These are phyloP conservation scores for Sitodiplosis mosellana DNA, from an alignment of 1,140 invertebrate species.

Conservation along the genomic window DNA sequence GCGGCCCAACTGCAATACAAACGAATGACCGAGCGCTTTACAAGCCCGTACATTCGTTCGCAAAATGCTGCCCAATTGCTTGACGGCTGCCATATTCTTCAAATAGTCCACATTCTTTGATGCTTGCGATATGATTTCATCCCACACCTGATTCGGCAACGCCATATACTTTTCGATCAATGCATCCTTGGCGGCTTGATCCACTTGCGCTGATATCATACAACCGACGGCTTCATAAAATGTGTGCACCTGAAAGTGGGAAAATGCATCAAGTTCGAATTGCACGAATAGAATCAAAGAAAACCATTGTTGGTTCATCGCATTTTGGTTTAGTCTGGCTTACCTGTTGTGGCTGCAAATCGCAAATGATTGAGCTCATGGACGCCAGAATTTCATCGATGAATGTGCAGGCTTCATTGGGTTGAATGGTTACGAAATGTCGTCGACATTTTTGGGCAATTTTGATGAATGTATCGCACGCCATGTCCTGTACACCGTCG, in stretches of 20 bases:
- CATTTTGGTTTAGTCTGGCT: neutral
- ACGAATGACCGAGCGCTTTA: conserved; percentile 90
- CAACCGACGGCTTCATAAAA: conserved; percentile 99
- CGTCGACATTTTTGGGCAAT: conserved; percentile 97
- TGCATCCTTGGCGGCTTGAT: conserved; percentile 73
- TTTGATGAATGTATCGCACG: conserved; percentile 99
- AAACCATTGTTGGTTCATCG: neutral
- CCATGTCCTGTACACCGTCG: conserved; percentile 99
- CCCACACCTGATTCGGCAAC: conserved; percentile 96
- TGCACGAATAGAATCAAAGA: neutral
- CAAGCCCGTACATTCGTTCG: conserved; percentile 98
- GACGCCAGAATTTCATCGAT: conserved; percentile 96
- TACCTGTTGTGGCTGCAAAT: conserved; percentile 90
- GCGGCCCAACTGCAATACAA: conserved; percentile 84
- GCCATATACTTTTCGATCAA: conserved; percentile 96
- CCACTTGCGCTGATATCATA: conserved; percentile 93
- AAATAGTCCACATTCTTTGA: conserved; percentile 92
- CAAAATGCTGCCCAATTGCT: conserved; percentile 92
- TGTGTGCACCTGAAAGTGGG: conserved; percentile 68
- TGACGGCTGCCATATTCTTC: conserved; percentile 90
- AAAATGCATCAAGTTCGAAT: neutral
- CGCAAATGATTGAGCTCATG: conserved; percentile 96
- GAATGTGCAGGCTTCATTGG: conserved; percentile 92
- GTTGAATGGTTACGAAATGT: conserved; percentile 94
- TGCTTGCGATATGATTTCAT: conserved; percentile 94